Conservation (phyloP, 2,888 invertebrate genomes). For the Acanthosepion lycidas region DNA sequence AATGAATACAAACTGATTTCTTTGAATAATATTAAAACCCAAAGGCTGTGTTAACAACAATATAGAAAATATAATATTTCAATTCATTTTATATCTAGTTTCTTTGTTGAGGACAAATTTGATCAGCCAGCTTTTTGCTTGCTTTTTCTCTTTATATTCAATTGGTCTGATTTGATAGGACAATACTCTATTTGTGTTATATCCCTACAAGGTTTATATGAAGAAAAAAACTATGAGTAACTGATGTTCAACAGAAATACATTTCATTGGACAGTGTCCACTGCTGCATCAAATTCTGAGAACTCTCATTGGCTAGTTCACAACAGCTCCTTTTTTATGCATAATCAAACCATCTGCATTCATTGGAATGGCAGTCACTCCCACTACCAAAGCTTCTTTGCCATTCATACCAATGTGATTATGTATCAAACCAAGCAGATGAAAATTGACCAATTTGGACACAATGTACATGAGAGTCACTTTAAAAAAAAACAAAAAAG, state of each 20-base stretch:
- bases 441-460: constrained; percentile 33
- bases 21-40: background rate
- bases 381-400: background rate
- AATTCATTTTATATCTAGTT: background rate
- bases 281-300: background rate
- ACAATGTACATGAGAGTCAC: background rate
- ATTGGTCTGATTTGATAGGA: constrained; percentile 3
- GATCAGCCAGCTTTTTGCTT: background rate
- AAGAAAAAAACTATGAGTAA: background rate
- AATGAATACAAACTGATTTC: background rate
- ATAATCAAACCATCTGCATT: constrained; percentile 5
- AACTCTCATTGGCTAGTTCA: background rate
- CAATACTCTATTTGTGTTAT: background rate
- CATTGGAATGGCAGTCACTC: background rate
- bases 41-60: background rate
- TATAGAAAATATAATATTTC: background rate
- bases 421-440: background rate
- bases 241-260: background rate
- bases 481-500: background rate
- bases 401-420: constrained; percentile 33
- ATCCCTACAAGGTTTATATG: background rate
- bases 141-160: background rate
- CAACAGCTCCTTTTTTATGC: constrained; percentile 8
- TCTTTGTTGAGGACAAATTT: background rate
- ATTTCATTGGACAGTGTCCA: background rate